Percentiles rank a stretch among this genome's conserved stretches.
Conservation (phyloP, 2,888 invertebrate genomes). For the Chymomyza fuscimana region DNA sequence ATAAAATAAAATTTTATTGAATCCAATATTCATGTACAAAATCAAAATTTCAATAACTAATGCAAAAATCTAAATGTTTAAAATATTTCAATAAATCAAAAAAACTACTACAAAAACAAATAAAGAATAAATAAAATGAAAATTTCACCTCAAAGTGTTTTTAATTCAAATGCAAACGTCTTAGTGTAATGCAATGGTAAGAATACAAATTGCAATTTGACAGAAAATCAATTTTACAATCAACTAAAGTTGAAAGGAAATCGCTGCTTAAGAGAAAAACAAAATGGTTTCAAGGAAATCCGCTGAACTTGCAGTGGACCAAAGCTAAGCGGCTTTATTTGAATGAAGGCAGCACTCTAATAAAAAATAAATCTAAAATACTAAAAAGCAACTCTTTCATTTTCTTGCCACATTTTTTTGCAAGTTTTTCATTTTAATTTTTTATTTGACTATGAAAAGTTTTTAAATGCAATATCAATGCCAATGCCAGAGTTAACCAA, state of each 20-base stretch:
- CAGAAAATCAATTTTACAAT: conserved; percentile 26
- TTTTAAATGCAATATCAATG: conserved; percentile 13
- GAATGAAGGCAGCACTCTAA: conserved; percentile 20
- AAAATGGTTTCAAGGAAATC: conserved; percentile 37
- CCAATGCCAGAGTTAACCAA: conserved; percentile 40
- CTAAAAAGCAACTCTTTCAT: background rate
- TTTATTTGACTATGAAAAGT: background rate
- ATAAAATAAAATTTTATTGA: conserved; percentile 10
- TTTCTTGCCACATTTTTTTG: background rate
- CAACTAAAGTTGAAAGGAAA: conserved; percentile 20
- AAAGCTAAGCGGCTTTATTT: conserved; percentile 59
- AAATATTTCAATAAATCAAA: conserved; percentile 50
- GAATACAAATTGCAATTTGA: conserved; percentile 39
- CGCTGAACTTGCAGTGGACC: conserved; percentile 28
- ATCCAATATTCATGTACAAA: conserved; percentile 55
- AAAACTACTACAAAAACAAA: conserved; percentile 29
- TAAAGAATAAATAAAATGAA: background rate
- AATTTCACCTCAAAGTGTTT: background rate
- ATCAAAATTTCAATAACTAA: conserved; percentile 15
- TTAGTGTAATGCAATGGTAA: conserved; percentile 15
- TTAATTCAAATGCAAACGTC: conserved; percentile 13
- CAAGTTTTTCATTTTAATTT: conserved; percentile 1
- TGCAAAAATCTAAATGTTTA: conserved; percentile 61
- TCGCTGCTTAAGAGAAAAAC: conserved; percentile 12
- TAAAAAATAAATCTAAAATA: background rate